phyloP scores from a whole-genome alignment of 2,888 invertebrate genomes.

The Philaethria dido region DNA sequence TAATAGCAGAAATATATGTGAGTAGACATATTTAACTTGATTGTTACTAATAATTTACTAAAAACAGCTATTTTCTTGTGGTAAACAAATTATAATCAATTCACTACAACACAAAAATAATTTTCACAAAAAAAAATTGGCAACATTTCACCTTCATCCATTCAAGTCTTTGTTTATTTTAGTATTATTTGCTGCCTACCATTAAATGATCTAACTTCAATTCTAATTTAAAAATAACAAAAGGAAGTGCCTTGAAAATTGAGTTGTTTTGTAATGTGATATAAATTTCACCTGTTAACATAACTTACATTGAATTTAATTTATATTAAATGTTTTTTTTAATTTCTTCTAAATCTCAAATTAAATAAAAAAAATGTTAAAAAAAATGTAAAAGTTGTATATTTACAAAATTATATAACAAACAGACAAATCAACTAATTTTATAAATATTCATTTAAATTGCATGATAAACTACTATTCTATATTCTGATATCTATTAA shows the following conservation, averaged over 20 bases:
- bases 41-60: too few species aligned
- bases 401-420: not conserved
- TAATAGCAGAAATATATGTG: too few species aligned
- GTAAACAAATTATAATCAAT: too few species aligned
- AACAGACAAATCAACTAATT: not conserved
- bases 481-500: conserved; percentile 9
- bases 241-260: not conserved
- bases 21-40: too few species aligned
- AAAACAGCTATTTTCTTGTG: too few species aligned
- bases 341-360: not conserved
- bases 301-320: not conserved
- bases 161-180: not conserved
- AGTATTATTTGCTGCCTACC: conserved; percentile 18
- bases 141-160: not conserved
- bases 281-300: not conserved
- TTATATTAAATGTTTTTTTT: not conserved
- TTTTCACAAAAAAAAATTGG: too few species aligned
- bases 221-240: not conserved
- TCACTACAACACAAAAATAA: too few species aligned
- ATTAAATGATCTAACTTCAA: not conserved
- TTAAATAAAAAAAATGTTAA: not conserved
- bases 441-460: conserved; percentile 2
- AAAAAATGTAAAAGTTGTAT: too few species aligned
- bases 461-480: conserved; percentile 13
- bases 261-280: not conserved